Conservation (phyloP, 1,140 invertebrate species). For the Atta cephalotes region DNA sequence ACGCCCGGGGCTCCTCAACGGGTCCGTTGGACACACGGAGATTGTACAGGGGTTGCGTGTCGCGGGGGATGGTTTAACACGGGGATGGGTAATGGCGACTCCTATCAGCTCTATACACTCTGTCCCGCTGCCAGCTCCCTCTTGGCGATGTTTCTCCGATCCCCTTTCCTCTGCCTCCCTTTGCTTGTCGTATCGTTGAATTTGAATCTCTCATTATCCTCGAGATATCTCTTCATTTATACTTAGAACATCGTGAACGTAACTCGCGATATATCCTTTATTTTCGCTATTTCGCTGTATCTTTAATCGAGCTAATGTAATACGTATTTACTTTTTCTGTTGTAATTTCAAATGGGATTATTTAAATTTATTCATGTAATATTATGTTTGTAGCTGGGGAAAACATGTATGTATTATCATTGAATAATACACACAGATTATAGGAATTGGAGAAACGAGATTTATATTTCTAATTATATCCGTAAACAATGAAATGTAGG, state of each 20-base stretch:
- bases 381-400: not conserved
- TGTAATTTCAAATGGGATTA: not conserved
- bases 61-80: conserved; percentile 47
- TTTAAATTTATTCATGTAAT: not conserved
- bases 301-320: not conserved
- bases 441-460: not conserved
- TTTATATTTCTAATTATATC: not conserved
- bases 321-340: not conserved
- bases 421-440: not conserved
- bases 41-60: conserved; percentile 69
- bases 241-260: conserved; percentile 23
- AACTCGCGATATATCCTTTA: conserved; percentile 18
- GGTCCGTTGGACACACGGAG: conserved; percentile 57
- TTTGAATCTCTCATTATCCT: conserved; percentile 54
- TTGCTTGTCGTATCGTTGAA: conserved; percentile 14
- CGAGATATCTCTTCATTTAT: conserved; percentile 20
- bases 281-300: not conserved
- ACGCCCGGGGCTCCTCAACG: conserved; percentile 54
- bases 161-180: conserved; percentile 1
- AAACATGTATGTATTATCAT: not conserved
- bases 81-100: conserved; percentile 75
- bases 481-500: not conserved
- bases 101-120: conserved; percentile 76
- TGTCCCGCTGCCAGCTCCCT: conserved; percentile 8
- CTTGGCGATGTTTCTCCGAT: conserved; percentile 10